Percentiles rank a stretch among this genome's conserved stretches.
phyloP scores from a whole-genome alignment of 2,113 vertebrate genomes.

The Australoheros scitulus region DNA sequence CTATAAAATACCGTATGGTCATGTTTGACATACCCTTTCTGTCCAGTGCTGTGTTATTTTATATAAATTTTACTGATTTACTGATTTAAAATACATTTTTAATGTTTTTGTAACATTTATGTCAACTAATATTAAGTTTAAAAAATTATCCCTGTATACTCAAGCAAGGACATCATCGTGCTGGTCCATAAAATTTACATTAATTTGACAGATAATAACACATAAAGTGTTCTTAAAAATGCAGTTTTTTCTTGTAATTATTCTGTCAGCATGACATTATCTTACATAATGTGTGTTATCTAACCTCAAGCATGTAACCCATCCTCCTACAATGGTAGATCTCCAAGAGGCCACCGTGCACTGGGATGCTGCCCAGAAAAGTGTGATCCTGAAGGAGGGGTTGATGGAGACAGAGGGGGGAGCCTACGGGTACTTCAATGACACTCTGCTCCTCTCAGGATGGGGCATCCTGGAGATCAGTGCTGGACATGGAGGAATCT shows the following conservation, averaged over 20 bases:
- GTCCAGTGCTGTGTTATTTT: too few species aligned
- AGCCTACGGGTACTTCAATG: constrained; percentile 89
- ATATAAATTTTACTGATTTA: not conserved
- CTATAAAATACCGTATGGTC: not conserved
- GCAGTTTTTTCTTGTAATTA: not conserved
- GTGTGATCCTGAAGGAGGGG: constrained; percentile 78
- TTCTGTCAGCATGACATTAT: constrained; percentile 29
- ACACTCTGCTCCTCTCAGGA: constrained; percentile 83
- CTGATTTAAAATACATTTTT: not conserved
- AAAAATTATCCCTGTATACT: not conserved
- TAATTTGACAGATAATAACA: not conserved
- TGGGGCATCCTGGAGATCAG: constrained; percentile 88
- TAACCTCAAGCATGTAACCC: constrained; percentile 54
- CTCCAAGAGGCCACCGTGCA: constrained; percentile 81
- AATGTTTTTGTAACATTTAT: not conserved
- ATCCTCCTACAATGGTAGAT: constrained; percentile 57
- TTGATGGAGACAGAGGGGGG: constrained; percentile 82
- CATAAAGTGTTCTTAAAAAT: not conserved
- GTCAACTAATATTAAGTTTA: not conserved
- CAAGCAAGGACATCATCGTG: not conserved
- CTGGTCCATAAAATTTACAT: not conserved
- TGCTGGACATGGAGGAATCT: constrained; percentile 82
- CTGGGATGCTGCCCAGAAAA: constrained; percentile 82
- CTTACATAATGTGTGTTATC: constrained; percentile 70
- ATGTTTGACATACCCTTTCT: not conserved